Conservation (phyloP, 2,888 invertebrate genomes). For the Tuberolachnus salignus region DNA sequence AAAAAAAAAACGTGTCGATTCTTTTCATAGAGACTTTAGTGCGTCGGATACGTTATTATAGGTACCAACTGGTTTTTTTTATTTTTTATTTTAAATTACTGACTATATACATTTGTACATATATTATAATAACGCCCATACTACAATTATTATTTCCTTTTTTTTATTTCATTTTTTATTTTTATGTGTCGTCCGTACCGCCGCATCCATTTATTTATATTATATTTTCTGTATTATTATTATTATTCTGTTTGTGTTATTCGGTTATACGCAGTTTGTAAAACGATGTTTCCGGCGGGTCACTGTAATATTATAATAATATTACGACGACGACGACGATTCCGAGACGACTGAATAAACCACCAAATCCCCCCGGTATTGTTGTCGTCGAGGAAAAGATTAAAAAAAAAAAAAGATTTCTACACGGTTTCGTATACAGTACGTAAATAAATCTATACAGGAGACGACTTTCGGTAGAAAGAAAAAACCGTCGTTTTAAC, state of each 20-base stretch:
- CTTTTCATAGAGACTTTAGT: not conserved
- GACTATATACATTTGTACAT: too few species aligned
- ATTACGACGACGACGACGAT: not conserved
- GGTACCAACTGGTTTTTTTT: not conserved
- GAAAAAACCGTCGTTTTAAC: constrained; percentile 22
- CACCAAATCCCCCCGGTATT: constrained; percentile 24
- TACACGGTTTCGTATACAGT: not conserved
- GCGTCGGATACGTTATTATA: too few species aligned
- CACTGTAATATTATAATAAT: not conserved
- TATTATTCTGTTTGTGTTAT: constrained; percentile 44
- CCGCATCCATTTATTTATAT: constrained; percentile 18
- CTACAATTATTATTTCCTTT: too few species aligned
- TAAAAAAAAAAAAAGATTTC: not conserved
- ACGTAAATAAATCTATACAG: not conserved
- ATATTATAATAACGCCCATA: too few species aligned
- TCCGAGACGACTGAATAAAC: constrained; percentile 24
- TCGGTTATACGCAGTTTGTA: constrained; percentile 7
- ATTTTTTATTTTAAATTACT: too few species aligned
- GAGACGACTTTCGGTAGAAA: not conserved
- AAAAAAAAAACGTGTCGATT: constrained; percentile 19
- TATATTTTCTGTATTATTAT: not conserved
- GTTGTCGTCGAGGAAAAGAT: not conserved
- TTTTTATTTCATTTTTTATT: too few species aligned
- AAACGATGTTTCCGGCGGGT: constrained; percentile 51
- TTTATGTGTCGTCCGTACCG: not conserved